Evolutionary conservation across 1,140 invertebrate species (phyloP).

Genomic region (Neodiprion fabricii): DNA sequence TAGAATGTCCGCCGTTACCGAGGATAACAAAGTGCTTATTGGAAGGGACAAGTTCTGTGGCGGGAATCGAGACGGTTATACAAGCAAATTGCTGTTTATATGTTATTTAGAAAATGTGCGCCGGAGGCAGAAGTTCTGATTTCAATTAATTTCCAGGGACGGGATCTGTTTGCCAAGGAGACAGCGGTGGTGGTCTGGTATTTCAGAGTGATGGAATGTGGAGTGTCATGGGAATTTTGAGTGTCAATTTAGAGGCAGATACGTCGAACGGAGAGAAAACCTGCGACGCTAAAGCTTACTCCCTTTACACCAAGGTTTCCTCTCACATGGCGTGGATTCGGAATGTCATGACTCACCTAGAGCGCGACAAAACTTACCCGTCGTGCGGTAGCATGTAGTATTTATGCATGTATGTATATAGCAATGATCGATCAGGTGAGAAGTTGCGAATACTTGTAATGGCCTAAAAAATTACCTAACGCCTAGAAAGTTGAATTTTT

Average conservation of each 20-base stretch:
- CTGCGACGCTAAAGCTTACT: slow-evolving; percentile 49
- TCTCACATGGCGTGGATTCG: slow-evolving; percentile 51
- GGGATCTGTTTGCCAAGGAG: slow-evolving; percentile 54
- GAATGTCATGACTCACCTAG: slow-evolving; percentile 40
- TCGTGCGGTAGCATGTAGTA: slow-evolving; percentile 26
- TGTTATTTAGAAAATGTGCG: too few relatives aligned
- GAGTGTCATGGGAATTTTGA: slow-evolving; percentile 55
- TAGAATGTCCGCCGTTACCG: slow-evolving; percentile 25
- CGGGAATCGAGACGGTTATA: slow-evolving; percentile 51
- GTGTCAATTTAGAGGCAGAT: slow-evolving; percentile 41
- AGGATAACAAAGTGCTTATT: slow-evolving; percentile 37
- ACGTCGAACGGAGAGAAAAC: slow-evolving; percentile 26
- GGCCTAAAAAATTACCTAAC: too few relatives aligned
- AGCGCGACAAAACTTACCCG: slow-evolving; percentile 29
- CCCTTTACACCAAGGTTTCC: slow-evolving; percentile 52
- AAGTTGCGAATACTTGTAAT: not conserved
- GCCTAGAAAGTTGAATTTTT: too few relatives aligned
- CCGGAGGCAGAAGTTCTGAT: not conserved
- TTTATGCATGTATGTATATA: too few relatives aligned
- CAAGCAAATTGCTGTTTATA: too few relatives aligned
- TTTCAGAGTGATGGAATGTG: slow-evolving; percentile 41
- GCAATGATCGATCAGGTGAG: too few relatives aligned
- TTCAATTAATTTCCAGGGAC: slow-evolving; percentile 42
- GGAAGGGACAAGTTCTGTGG: slow-evolving; percentile 56
- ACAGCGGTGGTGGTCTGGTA: slow-evolving; percentile 56